Evolutionary conservation across 2,888 invertebrate species (phyloP).

Genomic region (Abrostola triplasia): DNA sequence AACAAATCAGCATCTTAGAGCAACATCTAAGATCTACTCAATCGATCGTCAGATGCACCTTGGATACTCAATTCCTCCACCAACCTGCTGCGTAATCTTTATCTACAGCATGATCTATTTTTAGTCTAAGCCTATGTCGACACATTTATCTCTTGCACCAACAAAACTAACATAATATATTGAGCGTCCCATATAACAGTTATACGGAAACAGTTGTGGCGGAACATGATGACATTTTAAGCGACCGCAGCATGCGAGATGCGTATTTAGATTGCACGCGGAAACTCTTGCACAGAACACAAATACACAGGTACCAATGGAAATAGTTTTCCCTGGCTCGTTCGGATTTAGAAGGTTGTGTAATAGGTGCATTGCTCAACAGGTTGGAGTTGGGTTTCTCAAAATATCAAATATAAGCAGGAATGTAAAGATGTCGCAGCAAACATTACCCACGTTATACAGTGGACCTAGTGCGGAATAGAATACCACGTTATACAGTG

Average conservation of each 20-base stretch:
- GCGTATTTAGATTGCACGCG: constrained; percentile 57
- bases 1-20: too few species aligned
- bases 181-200: constrained; percentile 40
- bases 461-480: too few species aligned
- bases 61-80: too few species aligned
- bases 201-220: constrained; percentile 48
- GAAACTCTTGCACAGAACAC: constrained; percentile 49
- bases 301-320: constrained; percentile 42
- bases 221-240: constrained; percentile 61
- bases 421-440: too few species aligned
- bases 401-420: too few species aligned
- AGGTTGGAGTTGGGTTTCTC: too few species aligned
- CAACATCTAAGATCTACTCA: too few species aligned
- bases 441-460: too few species aligned
- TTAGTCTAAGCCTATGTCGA: neutral
- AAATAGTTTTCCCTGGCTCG: constrained; percentile 24
- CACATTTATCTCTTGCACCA: constrained; percentile 12
- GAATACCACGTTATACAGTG: too few species aligned
- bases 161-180: neutral
- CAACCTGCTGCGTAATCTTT: too few species aligned
- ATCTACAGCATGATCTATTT: too few species aligned
- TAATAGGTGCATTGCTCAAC: neutral
- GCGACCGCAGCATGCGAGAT: constrained; percentile 50
- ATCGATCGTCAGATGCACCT: too few species aligned
- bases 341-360: neutral